Conservation (phyloP, 1,140 invertebrate species). For the Drepana arcuata region DNA sequence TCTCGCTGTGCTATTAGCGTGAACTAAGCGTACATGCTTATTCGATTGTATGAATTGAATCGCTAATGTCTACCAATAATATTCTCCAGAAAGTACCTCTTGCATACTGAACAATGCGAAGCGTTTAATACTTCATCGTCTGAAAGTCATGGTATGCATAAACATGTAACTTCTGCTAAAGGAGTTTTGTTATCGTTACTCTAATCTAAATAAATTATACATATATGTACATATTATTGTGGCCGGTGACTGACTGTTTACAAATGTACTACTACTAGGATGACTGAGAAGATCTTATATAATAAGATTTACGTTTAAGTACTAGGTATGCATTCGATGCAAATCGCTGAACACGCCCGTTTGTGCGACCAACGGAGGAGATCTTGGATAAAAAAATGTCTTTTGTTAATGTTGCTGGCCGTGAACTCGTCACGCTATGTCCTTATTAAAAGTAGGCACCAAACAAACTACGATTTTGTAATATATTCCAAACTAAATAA, state of each 20-base stretch:
- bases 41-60: slow-evolving; percentile 15
- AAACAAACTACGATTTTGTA: no score
- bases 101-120: slow-evolving; percentile 4
- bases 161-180: slow-evolving; percentile 5
- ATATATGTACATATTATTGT: no score
- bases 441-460: no score
- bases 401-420: no score
- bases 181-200: neutral
- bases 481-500: no score
- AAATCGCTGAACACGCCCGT: slow-evolving; percentile 36
- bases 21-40: slow-evolving; percentile 17
- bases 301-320: neutral
- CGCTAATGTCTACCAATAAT: slow-evolving; percentile 8
- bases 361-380: no score
- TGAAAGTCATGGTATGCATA: slow-evolving; percentile 11
- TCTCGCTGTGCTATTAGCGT: no score
- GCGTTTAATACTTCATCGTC: slow-evolving; percentile 5
- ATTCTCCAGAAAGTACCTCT: slow-evolving; percentile 13
- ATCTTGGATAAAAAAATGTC: no score
- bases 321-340: slow-evolving; percentile 29
- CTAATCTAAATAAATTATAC: no score
- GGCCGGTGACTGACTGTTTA: no score
- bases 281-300: neutral
- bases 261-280: no score
- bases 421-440: slow-evolving; percentile 22